These are phyloP conservation scores for Hippocampus mohnikei DNA, from an alignment of 2,113 vertebrate species.

Conservation along the genomic window DNA sequence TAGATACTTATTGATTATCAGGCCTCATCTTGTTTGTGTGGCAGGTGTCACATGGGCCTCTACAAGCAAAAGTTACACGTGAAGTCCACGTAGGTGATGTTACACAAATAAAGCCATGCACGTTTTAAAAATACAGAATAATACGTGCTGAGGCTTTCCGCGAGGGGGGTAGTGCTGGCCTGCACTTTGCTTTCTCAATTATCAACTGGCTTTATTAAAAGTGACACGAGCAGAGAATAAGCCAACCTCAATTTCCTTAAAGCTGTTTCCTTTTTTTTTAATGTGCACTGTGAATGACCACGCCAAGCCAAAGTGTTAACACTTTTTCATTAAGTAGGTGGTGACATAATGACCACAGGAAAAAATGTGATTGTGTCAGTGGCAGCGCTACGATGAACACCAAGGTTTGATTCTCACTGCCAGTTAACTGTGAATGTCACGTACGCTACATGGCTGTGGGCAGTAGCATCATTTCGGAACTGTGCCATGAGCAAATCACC, in stretches of 20 bases:
- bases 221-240: slow-evolving; percentile 4
- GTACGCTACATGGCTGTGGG: slow-evolving; percentile 45
- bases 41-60: background rate
- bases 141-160: background rate
- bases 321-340: background rate
- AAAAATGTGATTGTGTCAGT: background rate
- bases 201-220: background rate
- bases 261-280: background rate
- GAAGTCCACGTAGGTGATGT: background rate
- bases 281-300: too few relatives aligned
- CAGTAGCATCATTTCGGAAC: slow-evolving; percentile 63
- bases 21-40: slow-evolving; percentile 45
- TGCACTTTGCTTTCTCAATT: background rate
- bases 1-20: slow-evolving; percentile 48
- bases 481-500: slow-evolving; percentile 52
- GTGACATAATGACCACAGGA: background rate
- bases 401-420: slow-evolving; percentile 16
- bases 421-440: slow-evolving; percentile 43
- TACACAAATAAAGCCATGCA: too few relatives aligned
- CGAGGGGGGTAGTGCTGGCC: background rate
- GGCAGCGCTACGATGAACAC: slow-evolving; percentile 13
- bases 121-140: too few relatives aligned
- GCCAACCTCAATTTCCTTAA: slow-evolving; percentile 3
- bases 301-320: too few relatives aligned
- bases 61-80: background rate